Percentiles rank a stretch among this genome's conserved stretches.
phyloP scores from a whole-genome alignment of 2,888 invertebrate genomes.

The Pammene aurita region DNA sequence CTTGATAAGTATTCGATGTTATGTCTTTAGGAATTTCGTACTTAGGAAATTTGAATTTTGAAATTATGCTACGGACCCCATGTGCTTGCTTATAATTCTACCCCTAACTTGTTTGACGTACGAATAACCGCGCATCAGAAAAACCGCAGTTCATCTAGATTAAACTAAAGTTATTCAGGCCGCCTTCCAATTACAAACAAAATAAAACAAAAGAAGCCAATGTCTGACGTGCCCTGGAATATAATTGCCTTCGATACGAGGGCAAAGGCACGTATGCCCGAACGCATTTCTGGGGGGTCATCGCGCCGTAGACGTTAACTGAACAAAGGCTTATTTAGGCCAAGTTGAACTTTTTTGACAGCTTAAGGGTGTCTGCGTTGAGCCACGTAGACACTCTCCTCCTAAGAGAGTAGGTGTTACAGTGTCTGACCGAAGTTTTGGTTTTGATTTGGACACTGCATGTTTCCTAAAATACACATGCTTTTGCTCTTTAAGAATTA shows the following conservation, averaged over 20 bases:
- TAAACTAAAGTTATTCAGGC: constrained; percentile 7
- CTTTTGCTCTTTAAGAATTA: no score
- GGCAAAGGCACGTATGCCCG: constrained; percentile 13
- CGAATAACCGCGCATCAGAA: neutral
- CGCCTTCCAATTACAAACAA: constrained; percentile 14
- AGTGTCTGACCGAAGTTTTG: no score
- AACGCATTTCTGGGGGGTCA: constrained; percentile 27
- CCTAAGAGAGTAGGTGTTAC: neutral
- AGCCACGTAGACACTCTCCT: constrained; percentile 5
- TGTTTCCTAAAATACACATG: no score
- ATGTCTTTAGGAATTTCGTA: no score
- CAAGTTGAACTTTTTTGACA: neutral
- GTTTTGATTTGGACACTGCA: no score
- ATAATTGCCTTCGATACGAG: constrained; percentile 14
- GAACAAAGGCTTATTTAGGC: neutral
- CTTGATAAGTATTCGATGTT: no score
- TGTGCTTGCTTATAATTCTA: no score
- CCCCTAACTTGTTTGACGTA: no score
- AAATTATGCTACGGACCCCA: no score
- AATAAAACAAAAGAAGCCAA: constrained; percentile 16
- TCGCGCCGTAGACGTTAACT: neutral
- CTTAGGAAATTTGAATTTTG: no score
- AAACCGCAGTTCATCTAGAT: constrained; percentile 10
- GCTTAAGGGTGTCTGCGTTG: neutral
- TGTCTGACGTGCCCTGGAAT: constrained; percentile 13